Conservation (phyloP, 2,113 vertebrate species). For the Microtus pennsylvanicus region DNA sequence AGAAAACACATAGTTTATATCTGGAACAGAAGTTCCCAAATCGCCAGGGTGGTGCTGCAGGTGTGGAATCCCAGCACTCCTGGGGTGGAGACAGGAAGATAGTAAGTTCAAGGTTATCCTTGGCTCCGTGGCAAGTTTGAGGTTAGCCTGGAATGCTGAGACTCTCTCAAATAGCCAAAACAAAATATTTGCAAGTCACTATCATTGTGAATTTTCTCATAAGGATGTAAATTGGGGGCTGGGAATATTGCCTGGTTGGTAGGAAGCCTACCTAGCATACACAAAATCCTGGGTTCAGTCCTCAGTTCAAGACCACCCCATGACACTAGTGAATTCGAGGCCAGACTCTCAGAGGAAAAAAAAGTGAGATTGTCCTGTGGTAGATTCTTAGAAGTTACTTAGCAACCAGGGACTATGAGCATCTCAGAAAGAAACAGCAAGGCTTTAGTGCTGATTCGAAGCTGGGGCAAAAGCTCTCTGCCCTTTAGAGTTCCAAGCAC, state of each 20-base stretch:
- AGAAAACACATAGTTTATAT: background rate
- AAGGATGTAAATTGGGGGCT: background rate
- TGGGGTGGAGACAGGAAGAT: background rate
- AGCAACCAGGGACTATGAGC: background rate
- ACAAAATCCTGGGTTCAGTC: background rate
- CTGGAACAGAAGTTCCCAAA: background rate
- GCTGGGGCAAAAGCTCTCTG: background rate
- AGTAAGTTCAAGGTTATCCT: background rate
- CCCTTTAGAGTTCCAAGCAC: background rate
- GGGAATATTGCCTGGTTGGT: background rate
- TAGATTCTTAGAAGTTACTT: background rate
- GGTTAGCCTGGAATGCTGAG: background rate
- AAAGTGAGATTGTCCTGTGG: background rate
- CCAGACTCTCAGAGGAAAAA: background rate
- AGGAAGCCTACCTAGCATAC: background rate
- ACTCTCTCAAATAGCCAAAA: background rate
- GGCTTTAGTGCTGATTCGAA: background rate
- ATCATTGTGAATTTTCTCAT: background rate
- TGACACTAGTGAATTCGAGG: background rate
- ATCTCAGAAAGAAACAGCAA: conserved; percentile 17
- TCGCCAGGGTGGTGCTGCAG: background rate
- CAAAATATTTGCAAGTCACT: conserved; percentile 2
- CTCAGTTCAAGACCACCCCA: background rate
- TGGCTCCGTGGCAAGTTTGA: background rate
- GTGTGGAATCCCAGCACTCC: background rate